Base-by-base conservation (phyloP, 1,140 invertebrate species). In the Laodelphax striatellus region DNA sequence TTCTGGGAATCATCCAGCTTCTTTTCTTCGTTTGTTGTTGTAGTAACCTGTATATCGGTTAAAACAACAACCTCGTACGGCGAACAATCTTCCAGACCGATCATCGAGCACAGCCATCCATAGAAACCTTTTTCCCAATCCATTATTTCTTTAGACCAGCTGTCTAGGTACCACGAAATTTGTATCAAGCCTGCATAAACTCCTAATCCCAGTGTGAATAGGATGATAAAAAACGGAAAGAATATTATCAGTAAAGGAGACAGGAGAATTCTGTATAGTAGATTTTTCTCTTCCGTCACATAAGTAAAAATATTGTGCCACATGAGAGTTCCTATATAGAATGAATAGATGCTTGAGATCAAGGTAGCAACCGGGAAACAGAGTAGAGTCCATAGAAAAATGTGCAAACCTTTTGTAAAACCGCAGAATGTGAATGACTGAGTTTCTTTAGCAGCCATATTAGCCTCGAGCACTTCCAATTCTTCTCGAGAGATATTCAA, bases 51-150 rank as follows among this genome's bases (percentile, higher is more conserved):
- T 42, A 66, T 64, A 62, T 66, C 65, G 5, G 65, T 64, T 13
- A 66, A 57, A 19, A 66, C 52, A 42, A 79, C 77, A 60, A 79
- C 78, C 67, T 81, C 75, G 77, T 86, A 86, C 0, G 84, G 84
- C 58, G 82, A 80, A 68, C 86, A 89, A 66, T 87, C 83, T 56
- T 84, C 80, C 62, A 88, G 72, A 62, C 79, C 77, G 21, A 87
- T 65, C 44, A 79, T 73, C 44, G 79, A 79, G 72, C 86, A 88
- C 34, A 88, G 71, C 85, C 85, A 88, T 24, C 85, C 86, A 68
- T 85, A 88, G 72, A 88, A 88, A 1, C 86, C 86, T 72, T 88
- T 88, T 63, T 88, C 86, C 67, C 84, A 82, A 72, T 88, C 86
- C 58, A 78, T 79, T 9, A 87, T 78, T 73, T 86, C 83, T 63